phyloP scores from a whole-genome alignment of 1,140 invertebrate species.

The Meloidogyne chitwoodi region DNA sequence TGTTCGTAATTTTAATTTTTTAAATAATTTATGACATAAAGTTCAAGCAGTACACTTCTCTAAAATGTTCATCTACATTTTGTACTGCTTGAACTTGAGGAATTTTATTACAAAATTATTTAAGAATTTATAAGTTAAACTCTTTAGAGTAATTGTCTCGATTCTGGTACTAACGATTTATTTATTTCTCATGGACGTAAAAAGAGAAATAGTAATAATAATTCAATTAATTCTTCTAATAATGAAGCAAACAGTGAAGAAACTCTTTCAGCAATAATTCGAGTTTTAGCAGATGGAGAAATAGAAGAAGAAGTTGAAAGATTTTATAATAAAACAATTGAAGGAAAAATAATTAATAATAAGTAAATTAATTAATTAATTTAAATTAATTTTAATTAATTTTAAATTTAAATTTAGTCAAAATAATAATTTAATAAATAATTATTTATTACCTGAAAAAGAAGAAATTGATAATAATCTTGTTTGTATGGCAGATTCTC shows the following conservation, averaged over 20 bases:
- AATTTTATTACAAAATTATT: neutral
- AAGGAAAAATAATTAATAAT: neutral
- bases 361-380: neutral
- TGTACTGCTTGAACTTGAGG: neutral
- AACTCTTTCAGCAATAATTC: constrained; percentile 58
- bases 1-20: constrained; percentile 22
- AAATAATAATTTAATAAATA: constrained; percentile 3
- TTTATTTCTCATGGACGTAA: constrained; percentile 57
- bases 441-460: neutral
- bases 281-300: constrained; percentile 57
- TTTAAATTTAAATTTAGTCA: neutral
- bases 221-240: constrained; percentile 5
- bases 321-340: constrained; percentile 33
- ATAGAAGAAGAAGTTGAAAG: constrained; percentile 48
- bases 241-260: constrained; percentile 36
- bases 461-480: constrained; percentile 32
- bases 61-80: neutral
- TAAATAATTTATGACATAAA: neutral
- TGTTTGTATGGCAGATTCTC: constrained; percentile 54
- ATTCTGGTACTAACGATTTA: constrained; percentile 58
- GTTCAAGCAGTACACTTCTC: neutral
- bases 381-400: neutral
- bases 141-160: constrained; percentile 54
- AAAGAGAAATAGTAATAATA: constrained; percentile 41
- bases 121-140: neutral